phyloP scores from a whole-genome alignment of 2,113 vertebrate genomes.

The Baryphthengus martii region DNA sequence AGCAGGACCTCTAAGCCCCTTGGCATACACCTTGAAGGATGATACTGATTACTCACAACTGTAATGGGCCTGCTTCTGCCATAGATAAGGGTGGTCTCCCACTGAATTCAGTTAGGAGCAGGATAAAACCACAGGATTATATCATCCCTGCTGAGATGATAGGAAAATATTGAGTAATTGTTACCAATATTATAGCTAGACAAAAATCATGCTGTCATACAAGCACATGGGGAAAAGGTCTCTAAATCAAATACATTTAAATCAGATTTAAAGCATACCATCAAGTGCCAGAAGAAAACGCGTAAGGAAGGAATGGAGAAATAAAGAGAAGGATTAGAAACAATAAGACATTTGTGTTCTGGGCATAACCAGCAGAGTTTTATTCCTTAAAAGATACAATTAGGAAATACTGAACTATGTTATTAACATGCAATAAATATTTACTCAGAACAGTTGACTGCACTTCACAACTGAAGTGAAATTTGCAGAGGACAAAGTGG shows the following conservation, averaged over 20 bases:
- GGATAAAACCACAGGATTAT: neutral
- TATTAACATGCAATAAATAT: neutral
- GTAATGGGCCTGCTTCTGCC: neutral
- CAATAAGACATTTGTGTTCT: neutral
- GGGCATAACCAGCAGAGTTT: neutral
- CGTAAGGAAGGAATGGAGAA: neutral
- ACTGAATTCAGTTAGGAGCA: neutral
- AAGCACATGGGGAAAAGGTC: neutral
- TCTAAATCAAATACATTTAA: neutral
- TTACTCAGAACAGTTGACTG: neutral
- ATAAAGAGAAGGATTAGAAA: neutral
- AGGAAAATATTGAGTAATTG: neutral
- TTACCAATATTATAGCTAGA: neutral
- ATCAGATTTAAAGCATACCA: neutral
- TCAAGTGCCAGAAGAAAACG: neutral
- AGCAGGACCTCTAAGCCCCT: neutral
- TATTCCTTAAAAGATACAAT: neutral
- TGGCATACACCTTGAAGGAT: neutral
- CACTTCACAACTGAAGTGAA: neutral
- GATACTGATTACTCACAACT: neutral
- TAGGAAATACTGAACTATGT: neutral
- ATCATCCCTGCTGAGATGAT: neutral
- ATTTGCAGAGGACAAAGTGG: neutral
- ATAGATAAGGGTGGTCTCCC: neutral
- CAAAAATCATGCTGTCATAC: neutral